Conservation (phyloP, 2,113 vertebrate genomes). For the Aegithalos caudatus region DNA sequence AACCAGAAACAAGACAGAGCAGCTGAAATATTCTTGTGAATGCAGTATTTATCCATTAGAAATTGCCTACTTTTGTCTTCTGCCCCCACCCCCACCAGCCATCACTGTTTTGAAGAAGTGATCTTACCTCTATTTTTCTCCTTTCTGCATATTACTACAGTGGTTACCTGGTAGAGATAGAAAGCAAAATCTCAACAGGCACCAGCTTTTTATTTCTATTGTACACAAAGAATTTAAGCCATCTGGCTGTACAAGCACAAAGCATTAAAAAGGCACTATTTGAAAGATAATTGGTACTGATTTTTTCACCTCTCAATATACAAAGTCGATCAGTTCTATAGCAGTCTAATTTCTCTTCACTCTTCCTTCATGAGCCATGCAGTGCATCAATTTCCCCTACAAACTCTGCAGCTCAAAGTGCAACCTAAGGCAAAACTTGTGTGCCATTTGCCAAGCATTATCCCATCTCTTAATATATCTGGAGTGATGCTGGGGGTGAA, state of each 20-base stretch:
- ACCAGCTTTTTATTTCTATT: neutral
- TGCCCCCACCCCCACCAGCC: neutral
- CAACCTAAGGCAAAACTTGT: neutral
- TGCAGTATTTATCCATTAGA: neutral
- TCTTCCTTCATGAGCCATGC: neutral
- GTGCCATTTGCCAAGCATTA: neutral
- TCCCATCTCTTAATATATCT: neutral
- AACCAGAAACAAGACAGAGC: neutral
- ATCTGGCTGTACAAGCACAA: neutral
- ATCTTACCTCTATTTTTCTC: neutral
- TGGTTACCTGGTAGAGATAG: neutral
- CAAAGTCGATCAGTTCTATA: neutral
- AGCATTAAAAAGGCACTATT: neutral
- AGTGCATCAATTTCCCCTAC: neutral
- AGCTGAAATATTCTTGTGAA: neutral
- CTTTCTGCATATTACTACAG: neutral
- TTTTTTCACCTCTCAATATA: fast-evolving
- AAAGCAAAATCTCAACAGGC: neutral
- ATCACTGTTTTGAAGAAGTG: neutral
- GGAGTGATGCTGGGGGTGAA: neutral
- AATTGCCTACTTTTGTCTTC: neutral
- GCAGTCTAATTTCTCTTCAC: neutral
- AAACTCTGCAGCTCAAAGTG: neutral
- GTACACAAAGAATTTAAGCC: neutral
- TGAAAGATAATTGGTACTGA: neutral